A percentile compares a stretch with the other conserved stretches of the same genome.
phyloP scores from a whole-genome alignment of 1,140 invertebrate genomes.

The Sinella curviseta region DNA sequence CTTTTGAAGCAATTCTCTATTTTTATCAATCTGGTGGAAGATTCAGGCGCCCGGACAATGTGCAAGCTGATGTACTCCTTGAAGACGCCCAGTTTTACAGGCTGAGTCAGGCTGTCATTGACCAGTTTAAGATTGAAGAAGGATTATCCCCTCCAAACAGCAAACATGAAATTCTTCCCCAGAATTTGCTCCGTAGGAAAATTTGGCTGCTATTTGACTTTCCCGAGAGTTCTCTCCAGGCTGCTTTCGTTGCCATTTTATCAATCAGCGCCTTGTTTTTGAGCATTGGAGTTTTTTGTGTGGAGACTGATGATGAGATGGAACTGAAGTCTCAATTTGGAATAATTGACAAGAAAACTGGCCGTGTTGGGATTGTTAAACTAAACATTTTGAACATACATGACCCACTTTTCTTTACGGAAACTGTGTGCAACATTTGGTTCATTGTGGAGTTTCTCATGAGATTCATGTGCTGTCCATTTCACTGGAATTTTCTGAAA shows the following conservation, averaged over 20 bases:
- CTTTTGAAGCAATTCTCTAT: slow-evolving; percentile 65
- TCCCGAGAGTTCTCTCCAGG: slow-evolving; percentile 19
- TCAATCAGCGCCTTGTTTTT: slow-evolving; percentile 81
- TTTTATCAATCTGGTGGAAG: slow-evolving; percentile 21
- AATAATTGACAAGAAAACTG: not conserved
- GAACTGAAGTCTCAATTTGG: slow-evolving; percentile 51
- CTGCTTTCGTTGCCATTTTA: not conserved
- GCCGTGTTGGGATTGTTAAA: not conserved
- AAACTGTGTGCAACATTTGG: slow-evolving; percentile 9
- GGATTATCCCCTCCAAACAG: not conserved
- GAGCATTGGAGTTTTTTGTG: slow-evolving; percentile 88
- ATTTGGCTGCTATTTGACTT: slow-evolving; percentile 19
- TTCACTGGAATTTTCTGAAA: not conserved
- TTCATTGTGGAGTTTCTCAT: not conserved
- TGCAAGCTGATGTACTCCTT: not conserved
- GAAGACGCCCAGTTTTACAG: slow-evolving; percentile 19
- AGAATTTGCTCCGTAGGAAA: not conserved
- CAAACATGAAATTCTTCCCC: not conserved
- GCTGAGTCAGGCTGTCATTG: not conserved
- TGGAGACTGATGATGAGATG: slow-evolving; percentile 92
- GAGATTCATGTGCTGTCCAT: not conserved
- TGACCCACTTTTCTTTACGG: slow-evolving; percentile 13
- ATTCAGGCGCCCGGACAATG: not conserved
- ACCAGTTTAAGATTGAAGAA: not conserved
- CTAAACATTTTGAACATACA: not conserved